phyloP scores from a whole-genome alignment of 2,113 vertebrate species.

The Stegastes partitus region DNA sequence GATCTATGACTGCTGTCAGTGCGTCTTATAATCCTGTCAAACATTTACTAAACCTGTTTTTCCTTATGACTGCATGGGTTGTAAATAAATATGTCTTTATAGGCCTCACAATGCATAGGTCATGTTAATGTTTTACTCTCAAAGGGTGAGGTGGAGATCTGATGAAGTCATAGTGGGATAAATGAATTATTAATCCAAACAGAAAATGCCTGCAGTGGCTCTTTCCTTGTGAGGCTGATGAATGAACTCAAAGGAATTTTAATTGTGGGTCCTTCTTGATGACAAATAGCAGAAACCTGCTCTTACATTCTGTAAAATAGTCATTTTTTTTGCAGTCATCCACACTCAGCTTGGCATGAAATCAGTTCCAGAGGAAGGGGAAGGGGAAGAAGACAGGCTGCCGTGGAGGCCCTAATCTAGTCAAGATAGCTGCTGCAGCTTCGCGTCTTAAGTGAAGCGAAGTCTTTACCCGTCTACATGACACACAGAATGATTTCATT shows the following conservation, averaged over 20 bases:
- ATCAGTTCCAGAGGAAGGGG: background rate
- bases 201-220: background rate
- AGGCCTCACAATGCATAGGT: constrained; percentile 7
- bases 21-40: constrained; percentile 55
- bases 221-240: constrained; percentile 9
- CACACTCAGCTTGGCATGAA: background rate
- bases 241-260: constrained; percentile 48
- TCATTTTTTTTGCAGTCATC: background rate
- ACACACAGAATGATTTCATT: constrained; percentile 51
- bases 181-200: constrained; percentile 13
- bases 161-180: background rate
- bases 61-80: constrained; percentile 23
- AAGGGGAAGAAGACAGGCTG: constrained; percentile 17
- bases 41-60: constrained; percentile 60
- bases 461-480: background rate
- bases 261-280: background rate
- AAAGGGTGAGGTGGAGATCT: constrained; percentile 12
- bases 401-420: constrained; percentile 4
- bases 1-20: background rate
- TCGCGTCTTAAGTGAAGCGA: constrained; percentile 3
- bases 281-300: constrained; percentile 29
- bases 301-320: background rate
- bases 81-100: constrained; percentile 52
- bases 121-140: constrained; percentile 62
- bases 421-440: background rate